Percentiles rank a stretch among this genome's conserved stretches.
Evolutionary conservation across 2,797 vertebrate species (phyloP).

Genomic region (Neosilurus hyrtlii): DNA sequence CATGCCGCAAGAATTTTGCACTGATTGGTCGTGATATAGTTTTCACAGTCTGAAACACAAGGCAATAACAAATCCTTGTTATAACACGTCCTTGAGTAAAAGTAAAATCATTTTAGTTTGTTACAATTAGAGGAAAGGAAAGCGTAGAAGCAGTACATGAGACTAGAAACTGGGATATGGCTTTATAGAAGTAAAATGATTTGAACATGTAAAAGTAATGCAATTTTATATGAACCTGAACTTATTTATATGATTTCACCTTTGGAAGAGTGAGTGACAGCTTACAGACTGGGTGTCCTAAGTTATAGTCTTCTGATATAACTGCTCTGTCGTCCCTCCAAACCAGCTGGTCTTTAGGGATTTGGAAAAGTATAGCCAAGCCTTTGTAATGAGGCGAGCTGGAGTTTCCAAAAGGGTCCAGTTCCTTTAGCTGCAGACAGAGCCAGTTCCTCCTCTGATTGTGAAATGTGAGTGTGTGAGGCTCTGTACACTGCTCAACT

Average conservation of each 20-base stretch:
- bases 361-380: constrained; percentile 73
- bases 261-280: constrained; percentile 82
- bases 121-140: neutral
- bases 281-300: constrained; percentile 77
- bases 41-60: constrained; percentile 72
- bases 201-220: neutral
- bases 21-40: constrained; percentile 62
- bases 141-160: neutral
- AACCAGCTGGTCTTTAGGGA: constrained; percentile 70
- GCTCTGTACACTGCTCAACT: constrained; percentile 26
- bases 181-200: neutral
- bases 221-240: neutral
- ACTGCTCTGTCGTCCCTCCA: constrained; percentile 60
- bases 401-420: constrained; percentile 84
- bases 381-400: constrained; percentile 88
- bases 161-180: neutral
- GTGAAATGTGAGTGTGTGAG: constrained; percentile 77
- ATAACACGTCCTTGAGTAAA: neutral
- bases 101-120: neutral
- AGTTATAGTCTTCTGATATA: constrained; percentile 49
- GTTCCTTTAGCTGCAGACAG: constrained; percentile 74
- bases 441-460: constrained; percentile 76
- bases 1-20: constrained; percentile 63
- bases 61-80: constrained; percentile 24
- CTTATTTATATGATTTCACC: constrained; percentile 61